Evolutionary conservation across 1,140 invertebrate genomes (phyloP).

Genomic region (Colletes gigas): DNA sequence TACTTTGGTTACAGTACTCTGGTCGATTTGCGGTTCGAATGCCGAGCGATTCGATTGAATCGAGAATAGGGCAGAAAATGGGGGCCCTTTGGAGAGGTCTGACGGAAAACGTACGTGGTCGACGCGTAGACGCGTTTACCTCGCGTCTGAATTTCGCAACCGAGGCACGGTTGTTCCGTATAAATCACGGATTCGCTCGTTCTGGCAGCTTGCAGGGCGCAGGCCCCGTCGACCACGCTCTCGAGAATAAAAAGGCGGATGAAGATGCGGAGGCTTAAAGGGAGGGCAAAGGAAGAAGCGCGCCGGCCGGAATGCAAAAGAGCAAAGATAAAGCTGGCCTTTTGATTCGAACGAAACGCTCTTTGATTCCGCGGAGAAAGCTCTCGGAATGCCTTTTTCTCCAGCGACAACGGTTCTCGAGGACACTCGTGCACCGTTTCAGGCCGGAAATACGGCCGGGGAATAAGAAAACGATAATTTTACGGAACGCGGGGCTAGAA

Average conservation of each 20-base stretch:
- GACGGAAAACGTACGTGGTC: constrained; percentile 22
- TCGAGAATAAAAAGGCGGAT: constrained; percentile 34
- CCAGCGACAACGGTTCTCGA: neutral
- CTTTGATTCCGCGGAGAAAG: constrained; percentile 22
- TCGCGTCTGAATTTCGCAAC: constrained; percentile 60
- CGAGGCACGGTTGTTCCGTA: constrained; percentile 66
- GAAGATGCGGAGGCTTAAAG: neutral
- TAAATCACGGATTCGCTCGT: constrained; percentile 68
- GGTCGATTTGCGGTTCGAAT: neutral
- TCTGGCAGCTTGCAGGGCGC: constrained; percentile 27
- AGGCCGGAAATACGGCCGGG: neutral
- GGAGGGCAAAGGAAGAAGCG: neutral
- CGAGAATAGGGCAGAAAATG: neutral
- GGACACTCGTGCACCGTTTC: neutral
- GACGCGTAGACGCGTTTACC: constrained; percentile 23
- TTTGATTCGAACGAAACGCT: constrained; percentile 1
- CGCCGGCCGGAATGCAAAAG: neutral
- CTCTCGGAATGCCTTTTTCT: neutral
- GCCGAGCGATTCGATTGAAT: neutral
- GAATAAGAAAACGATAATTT: neutral
- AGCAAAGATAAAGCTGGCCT: constrained; percentile 10
- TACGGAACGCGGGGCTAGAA: too few relatives aligned
- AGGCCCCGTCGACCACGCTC: constrained; percentile 33
- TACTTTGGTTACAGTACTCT: neutral
- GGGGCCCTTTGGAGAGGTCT: neutral